These are phyloP conservation scores for Drosophila malerkotliana DNA, from an alignment of 1,140 invertebrate species.

Conservation along the genomic window DNA sequence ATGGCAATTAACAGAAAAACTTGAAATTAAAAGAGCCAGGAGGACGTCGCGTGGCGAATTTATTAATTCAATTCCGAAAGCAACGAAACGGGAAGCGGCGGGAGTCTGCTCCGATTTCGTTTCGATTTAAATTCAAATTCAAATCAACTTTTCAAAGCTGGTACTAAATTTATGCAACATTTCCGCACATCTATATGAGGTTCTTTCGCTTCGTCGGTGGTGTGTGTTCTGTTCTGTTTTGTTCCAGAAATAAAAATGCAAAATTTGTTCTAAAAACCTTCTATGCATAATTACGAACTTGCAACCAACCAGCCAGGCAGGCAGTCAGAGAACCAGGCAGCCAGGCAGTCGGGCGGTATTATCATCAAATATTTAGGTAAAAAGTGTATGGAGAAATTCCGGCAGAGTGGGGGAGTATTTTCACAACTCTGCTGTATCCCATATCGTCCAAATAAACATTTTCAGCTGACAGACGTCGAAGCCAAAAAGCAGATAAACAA, in stretches of 20 bases:
- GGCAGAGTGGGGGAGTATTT: not conserved
- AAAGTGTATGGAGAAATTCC: not conserved
- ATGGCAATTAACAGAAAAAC: slow-evolving; percentile 39
- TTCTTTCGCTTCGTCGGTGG: slow-evolving; percentile 16
- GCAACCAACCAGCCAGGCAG: not conserved
- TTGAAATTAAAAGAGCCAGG: slow-evolving; percentile 32
- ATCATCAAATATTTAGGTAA: slow-evolving; percentile 8
- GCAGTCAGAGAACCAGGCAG: not conserved
- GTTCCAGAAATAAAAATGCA: slow-evolving; percentile 46
- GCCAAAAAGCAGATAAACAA: slow-evolving; percentile 40
- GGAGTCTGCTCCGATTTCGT: slow-evolving; percentile 49
- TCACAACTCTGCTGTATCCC: slow-evolving; percentile 10
- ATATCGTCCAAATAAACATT: slow-evolving; percentile 40
- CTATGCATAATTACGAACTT: slow-evolving; percentile 51
- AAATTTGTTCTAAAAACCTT: slow-evolving; percentile 57
- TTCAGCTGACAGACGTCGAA: slow-evolving; percentile 44
- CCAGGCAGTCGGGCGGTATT: not conserved
- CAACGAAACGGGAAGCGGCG: not conserved
- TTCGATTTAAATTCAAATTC: slow-evolving; percentile 50
- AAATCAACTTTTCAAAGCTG: slow-evolving; percentile 59
- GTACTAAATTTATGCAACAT: slow-evolving; percentile 55
- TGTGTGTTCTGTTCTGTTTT: not conserved
- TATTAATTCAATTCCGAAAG: slow-evolving; percentile 45
- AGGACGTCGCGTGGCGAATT: slow-evolving; percentile 26
- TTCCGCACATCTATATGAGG: slow-evolving; percentile 25